Conservation (phyloP, 2,113 vertebrate genomes). For the Gobius niger region DNA sequence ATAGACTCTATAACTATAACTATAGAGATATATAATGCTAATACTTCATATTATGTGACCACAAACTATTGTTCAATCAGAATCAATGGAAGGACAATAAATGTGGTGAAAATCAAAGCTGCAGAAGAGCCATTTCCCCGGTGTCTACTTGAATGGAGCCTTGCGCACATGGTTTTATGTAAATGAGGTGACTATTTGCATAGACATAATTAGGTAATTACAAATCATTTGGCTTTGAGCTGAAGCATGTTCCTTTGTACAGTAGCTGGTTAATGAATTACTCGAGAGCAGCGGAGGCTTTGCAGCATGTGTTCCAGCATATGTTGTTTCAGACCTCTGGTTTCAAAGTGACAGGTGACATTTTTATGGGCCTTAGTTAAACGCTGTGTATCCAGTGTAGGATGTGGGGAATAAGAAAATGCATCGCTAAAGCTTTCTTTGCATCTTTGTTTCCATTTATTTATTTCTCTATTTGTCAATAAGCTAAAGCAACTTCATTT, state of each 20-base stretch:
- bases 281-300: conserved; percentile 47
- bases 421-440: no score
- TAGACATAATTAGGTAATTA: conserved; percentile 91
- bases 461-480: no score
- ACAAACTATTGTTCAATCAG: neutral
- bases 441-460: no score
- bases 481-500: no score
- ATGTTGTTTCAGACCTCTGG: conserved; percentile 67
- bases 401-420: neutral
- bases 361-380: conserved; percentile 59
- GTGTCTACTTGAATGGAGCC: conserved; percentile 56
- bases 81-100: neutral
- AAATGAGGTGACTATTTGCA: conserved; percentile 85
- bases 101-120: conserved; percentile 20
- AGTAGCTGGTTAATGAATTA: conserved; percentile 70
- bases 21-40: neutral
- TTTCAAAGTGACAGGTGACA: conserved; percentile 63
- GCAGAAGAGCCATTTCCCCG: conserved; percentile 25
- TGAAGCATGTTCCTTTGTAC: conserved; percentile 76
- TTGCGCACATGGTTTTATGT: conserved; percentile 64
- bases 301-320: conserved; percentile 47
- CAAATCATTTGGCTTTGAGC: conserved; percentile 87
- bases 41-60: neutral
- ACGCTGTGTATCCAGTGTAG: conserved; percentile 5
- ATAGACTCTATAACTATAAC: no score